Conservation (phyloP, 2,113 vertebrate genomes). For the Archocentrus centrarchus region DNA sequence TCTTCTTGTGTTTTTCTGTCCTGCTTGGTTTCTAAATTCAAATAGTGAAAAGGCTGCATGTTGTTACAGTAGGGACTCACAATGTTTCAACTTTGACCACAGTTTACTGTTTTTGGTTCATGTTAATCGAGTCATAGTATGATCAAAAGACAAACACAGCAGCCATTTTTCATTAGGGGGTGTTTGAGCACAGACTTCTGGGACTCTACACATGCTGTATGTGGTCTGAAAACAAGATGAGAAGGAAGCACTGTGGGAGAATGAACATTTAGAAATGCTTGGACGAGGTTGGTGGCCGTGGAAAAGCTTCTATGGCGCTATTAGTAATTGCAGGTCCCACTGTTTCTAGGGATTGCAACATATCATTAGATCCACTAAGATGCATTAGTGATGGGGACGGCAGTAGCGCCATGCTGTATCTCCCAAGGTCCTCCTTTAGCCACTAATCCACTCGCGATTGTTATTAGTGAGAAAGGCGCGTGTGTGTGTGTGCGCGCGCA, state of each 20-base stretch:
- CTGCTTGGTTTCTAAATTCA: neutral
- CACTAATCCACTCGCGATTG: slow-evolving; percentile 74
- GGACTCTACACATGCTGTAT: neutral
- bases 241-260: neutral
- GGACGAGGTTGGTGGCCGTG: slow-evolving; percentile 3
- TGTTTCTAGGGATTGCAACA: slow-evolving; percentile 58
- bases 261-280: slow-evolving; percentile 1
- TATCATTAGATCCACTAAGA: slow-evolving; percentile 64
- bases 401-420: slow-evolving; percentile 42
- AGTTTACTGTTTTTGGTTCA: neutral
- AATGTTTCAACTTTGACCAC: neutral
- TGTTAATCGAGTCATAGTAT: neutral
- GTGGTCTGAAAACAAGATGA: slow-evolving; percentile 24
- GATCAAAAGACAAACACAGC: neutral
- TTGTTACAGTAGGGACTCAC: neutral
- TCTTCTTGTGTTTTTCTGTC: neutral
- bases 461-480: slow-evolving; percentile 57
- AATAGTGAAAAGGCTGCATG: neutral
- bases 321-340: slow-evolving; percentile 44
- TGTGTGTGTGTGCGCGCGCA: slow-evolving; percentile 38
- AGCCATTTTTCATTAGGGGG: neutral
- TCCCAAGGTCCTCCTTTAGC: slow-evolving; percentile 72
- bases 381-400: slow-evolving; percentile 65
- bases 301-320: slow-evolving; percentile 23
- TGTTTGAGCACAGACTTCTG: neutral